Evolutionary conservation across 2,113 vertebrate genomes (phyloP).

Genomic region (Platichthys flesus): DNA sequence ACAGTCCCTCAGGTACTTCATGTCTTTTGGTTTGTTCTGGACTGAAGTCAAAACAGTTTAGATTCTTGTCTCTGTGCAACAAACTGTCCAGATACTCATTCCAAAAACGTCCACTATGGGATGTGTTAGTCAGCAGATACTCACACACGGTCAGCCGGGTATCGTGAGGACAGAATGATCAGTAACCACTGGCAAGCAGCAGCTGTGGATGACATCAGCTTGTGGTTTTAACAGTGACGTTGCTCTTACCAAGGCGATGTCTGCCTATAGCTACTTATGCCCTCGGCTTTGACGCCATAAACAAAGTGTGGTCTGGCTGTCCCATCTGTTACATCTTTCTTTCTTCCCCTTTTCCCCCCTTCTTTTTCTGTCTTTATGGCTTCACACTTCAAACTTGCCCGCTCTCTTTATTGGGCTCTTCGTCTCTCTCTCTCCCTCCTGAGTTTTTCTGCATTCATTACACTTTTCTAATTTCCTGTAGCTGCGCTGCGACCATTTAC

Average conservation of each 20-base stretch:
- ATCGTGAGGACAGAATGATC: constrained; percentile 46
- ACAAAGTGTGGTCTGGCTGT: constrained; percentile 72
- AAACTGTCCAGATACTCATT: constrained; percentile 9
- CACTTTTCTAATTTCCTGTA: constrained; percentile 73
- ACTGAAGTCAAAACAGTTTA: not conserved
- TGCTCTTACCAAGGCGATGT: constrained; percentile 49
- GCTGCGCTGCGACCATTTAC: constrained; percentile 64
- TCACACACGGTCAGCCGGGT: constrained; percentile 31
- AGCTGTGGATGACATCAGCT: constrained; percentile 58
- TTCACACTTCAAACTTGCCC: constrained; percentile 15
- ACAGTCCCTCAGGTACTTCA: not conserved
- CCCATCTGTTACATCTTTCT: constrained; percentile 39
- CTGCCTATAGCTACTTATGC: constrained; percentile 24
- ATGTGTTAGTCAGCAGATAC: not conserved
- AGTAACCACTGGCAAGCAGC: constrained; percentile 55
- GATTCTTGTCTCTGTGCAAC: constrained; percentile 2
- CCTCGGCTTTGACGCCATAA: constrained; percentile 55
- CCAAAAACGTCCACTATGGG: constrained; percentile 10
- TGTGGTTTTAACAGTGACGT: constrained; percentile 58
- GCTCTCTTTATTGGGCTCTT: not conserved
- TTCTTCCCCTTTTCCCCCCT: not conserved
- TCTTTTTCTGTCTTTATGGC: constrained; percentile 16
- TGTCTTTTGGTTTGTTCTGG: not conserved
- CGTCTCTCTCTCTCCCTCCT: constrained; percentile 2
- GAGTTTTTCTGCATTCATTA: constrained; percentile 61